phyloP scores from a whole-genome alignment of 2,888 invertebrate genomes.

The Masnerella sp. region DNA sequence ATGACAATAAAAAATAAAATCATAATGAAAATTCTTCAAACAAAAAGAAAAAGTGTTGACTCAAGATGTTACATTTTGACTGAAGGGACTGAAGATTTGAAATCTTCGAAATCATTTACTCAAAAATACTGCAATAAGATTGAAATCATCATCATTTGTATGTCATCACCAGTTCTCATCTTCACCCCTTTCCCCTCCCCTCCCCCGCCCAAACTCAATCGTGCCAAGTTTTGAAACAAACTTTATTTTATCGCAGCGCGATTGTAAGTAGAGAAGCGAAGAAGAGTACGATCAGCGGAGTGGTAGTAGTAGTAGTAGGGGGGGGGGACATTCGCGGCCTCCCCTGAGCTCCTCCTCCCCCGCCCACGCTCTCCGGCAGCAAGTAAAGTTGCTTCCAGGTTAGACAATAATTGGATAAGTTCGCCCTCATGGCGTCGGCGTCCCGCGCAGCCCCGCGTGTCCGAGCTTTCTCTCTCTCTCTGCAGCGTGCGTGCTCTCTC shows the following conservation, averaged over 20 bases:
- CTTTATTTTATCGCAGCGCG: conserved; percentile 75
- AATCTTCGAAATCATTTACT: too few species aligned
- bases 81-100: too few species aligned
- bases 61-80: too few species aligned
- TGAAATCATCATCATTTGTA: too few species aligned
- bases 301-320: too few species aligned
- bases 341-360: conserved; percentile 39
- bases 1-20: too few species aligned
- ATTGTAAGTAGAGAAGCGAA: conserved; percentile 61
- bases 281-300: conserved; percentile 45
- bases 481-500: background rate
- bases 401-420: conserved; percentile 78
- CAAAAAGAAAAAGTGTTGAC: too few species aligned
- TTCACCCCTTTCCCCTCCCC: conserved; percentile 15
- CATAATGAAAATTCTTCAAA: too few species aligned
- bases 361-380: conserved; percentile 65
- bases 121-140: too few species aligned
- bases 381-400: conserved; percentile 77
- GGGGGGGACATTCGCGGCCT: too few species aligned
- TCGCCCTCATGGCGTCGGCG: conserved; percentile 72
- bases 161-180: too few species aligned
- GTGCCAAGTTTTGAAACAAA: conserved; percentile 74
- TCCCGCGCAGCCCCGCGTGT: conserved; percentile 54
- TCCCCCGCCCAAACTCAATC: conserved; percentile 51
- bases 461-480: conserved; percentile 7